Base-by-base conservation (phyloP, 1,140 invertebrate species). In the Ceratina australensis region DNA sequence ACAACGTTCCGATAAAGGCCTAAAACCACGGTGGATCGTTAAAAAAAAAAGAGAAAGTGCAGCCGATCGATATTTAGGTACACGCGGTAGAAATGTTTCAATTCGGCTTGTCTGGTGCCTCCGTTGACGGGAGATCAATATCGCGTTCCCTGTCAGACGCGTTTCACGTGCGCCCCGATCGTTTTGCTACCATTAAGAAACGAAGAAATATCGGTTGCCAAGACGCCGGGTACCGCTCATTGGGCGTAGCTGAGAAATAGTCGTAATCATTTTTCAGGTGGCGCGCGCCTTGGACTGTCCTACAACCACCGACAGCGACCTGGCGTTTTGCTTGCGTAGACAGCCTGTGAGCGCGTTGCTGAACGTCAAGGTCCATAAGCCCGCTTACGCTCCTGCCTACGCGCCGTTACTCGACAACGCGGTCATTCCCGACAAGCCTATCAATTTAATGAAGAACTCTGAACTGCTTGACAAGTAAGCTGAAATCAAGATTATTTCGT, bases 401-500 rank as follows among this genome's bases (percentile, higher is more conserved):
- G 97, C 96, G 28, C 97, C 96, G 57, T 94, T 96, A 60, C 95
- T 98, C 50, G 97, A 98, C 89, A 95, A 96, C 22, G 94, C 95
- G 18, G 96, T 98, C 64, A 95, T 98, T 84, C 96, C 96, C 10
- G 95, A 95, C 86, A 95, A 96, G 86, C 96, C 96, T 12, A 91
- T 94, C 26, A 93, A 94, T 82, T 93, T 95, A 66, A 97, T 97
- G 96, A 93, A 95, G 72, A 96, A 95, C 87, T 93, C 93, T n/a
- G 94, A 96, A 87, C 91, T 95, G 64, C 95, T 97, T 84, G 95
- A 94, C 92, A 95, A 94, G 95, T 96, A 93, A 84, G 61, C 15
- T 42, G 15, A 49, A 49, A n/a, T n/a, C n/a, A n/a, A n/a, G n/a
- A n/a, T n/a, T n/a, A n/a, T n/a, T n/a, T n/a, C n/a, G n/a, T n/a